Evolutionary conservation across 2,888 invertebrate genomes (phyloP).

Genomic region (Drosophila mulleri): DNA sequence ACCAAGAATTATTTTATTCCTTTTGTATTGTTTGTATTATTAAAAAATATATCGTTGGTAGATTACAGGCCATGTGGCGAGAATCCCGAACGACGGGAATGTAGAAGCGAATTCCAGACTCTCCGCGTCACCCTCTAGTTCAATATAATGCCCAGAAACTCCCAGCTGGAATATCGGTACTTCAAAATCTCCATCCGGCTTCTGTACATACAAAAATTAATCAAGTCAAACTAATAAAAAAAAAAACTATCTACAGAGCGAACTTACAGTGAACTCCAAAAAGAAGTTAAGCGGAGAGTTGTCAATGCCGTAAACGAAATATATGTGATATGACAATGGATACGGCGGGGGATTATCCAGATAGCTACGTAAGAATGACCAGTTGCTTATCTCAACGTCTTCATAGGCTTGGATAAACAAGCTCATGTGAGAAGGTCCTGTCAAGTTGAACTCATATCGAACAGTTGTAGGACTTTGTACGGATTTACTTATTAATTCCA

Average conservation of each 20-base stretch:
- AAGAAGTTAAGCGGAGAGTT: constrained; percentile 69
- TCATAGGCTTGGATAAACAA: constrained; percentile 73
- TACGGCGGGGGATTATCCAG: constrained; percentile 57
- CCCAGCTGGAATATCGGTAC: constrained; percentile 83
- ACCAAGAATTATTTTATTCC: too few species aligned
- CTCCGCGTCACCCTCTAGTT: constrained; percentile 83
- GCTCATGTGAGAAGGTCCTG: constrained; percentile 77
- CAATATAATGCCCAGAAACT: constrained; percentile 85
- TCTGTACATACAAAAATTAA: constrained; percentile 20
- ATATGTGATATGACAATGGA: constrained; percentile 74
- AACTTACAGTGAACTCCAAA: constrained; percentile 65
- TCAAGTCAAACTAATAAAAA: not conserved
- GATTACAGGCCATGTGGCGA: constrained; percentile 86
- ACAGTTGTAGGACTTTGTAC: constrained; percentile 42
- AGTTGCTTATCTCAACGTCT: constrained; percentile 65
- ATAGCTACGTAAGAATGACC: constrained; percentile 74
- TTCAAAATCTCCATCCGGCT: constrained; percentile 57
- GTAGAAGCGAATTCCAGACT: constrained; percentile 83
- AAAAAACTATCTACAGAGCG: not conserved
- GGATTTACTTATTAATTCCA: constrained; percentile 63
- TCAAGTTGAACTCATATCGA: constrained; percentile 68
- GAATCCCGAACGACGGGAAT: constrained; percentile 85
- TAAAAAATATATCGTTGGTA: constrained; percentile 81
- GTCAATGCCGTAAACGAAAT: constrained; percentile 71
- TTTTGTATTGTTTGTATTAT: too few species aligned